These are phyloP conservation scores for Murina feae DNA, from an alignment of 2,113 vertebrate species.

Conservation along the genomic window DNA sequence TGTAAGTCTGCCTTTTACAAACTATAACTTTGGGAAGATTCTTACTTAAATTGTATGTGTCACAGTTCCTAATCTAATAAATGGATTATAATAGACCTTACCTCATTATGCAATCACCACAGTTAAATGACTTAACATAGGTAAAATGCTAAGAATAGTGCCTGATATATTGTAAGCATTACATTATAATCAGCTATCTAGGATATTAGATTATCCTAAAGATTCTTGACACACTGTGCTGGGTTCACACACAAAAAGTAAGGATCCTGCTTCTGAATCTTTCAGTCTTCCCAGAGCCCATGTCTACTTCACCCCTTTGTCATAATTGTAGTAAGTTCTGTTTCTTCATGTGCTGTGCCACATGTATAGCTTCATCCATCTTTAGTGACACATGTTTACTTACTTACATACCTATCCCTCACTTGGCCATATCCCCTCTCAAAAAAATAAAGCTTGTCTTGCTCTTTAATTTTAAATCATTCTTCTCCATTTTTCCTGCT, in stretches of 20 bases:
- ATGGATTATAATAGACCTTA: neutral
- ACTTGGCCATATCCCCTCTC: neutral
- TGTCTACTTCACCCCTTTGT: neutral
- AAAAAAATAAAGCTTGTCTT: slow-evolving; percentile 13
- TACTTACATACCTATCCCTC: slow-evolving; percentile 25
- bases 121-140: neutral
- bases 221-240: neutral
- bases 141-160: neutral
- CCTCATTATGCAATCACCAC: neutral
- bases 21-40: neutral
- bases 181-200: neutral
- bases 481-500: neutral
- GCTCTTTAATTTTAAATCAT: slow-evolving; percentile 8
- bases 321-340: neutral
- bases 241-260: neutral
- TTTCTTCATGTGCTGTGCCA: neutral
- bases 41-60: neutral
- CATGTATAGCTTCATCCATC: neutral
- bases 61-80: slow-evolving; percentile 1
- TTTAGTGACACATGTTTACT: neutral
- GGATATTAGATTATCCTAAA: neutral
- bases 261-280: neutral
- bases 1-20: neutral
- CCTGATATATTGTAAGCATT: neutral
- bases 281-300: neutral